Base-by-base conservation (phyloP, 2,113 vertebrate genomes). In the Tetrax tetrax region DNA sequence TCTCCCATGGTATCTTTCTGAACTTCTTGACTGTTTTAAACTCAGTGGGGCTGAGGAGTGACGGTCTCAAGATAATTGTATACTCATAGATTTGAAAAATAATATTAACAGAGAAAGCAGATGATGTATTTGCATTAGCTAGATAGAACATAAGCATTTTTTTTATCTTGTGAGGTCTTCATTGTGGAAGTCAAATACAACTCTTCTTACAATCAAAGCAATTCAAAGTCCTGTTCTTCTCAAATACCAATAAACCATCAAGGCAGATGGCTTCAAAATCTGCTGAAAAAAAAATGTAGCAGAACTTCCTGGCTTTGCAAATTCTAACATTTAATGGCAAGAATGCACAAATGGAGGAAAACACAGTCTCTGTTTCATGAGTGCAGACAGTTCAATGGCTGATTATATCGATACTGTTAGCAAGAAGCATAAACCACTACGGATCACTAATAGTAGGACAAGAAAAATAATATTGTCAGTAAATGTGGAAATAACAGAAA, bases 391-490 rank as follows among this genome's bases (percentile, higher is more conserved):
- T 13, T 80, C 53, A 43, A 17, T 3, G 13, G 7, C 20, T 83
- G 7, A 12, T 79, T 71, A 28, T 3, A 9, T 15, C 31, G 17
- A 8, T 70, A 4, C 5, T 50, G 6, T 17, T 56, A 35, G 9
- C 64, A 48, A 72, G 9, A 83, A 51, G 2, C 6, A 38, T 15
- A 69, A 82, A 56, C 2, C 1, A 70, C 3, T 68, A 21, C 7
- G 35, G 4, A 22, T 27, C 4, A 33, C 3, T 45, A 45, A 29
- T 0, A 48, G 16, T 0, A 16, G 2, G 5, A 15, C 3, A 77
- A 80, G 14, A 29, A 94, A 85, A 57, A 14, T 7, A 38, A 2
- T 12, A 8, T 29, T 48, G 7, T 6, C 14, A 19, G 5, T 38
- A 65, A 22, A 54, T 15, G 5, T 59, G 29, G 37, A 57, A 7